Evolutionary conservation across 2,888 invertebrate genomes (phyloP).

Genomic region (Cheilosia vernalis): DNA sequence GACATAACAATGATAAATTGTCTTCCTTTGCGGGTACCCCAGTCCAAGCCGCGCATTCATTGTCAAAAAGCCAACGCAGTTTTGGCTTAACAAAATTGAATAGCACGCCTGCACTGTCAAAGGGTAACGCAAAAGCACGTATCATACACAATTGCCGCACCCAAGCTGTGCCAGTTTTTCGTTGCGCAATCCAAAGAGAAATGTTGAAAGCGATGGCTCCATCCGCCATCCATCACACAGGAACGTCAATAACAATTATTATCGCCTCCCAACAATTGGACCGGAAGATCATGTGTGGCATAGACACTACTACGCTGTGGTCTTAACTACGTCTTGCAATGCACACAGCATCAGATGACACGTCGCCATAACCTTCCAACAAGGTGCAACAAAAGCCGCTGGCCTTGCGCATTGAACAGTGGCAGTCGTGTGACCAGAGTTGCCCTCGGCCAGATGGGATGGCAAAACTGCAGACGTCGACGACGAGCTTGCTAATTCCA

Average conservation of each 20-base stretch:
- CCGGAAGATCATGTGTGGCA: background rate
- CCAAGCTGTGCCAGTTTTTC: slow-evolving; percentile 29
- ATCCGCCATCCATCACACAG: slow-evolving; percentile 1
- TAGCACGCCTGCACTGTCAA: slow-evolving; percentile 1
- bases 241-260: slow-evolving; percentile 52
- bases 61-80: background rate
- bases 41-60: slow-evolving; percentile 23
- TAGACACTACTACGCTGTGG: background rate
- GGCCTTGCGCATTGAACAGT: slow-evolving; percentile 39
- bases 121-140: slow-evolving; percentile 55
- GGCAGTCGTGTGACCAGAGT: background rate
- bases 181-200: slow-evolving; percentile 54
- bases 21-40: slow-evolving; percentile 9
- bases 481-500: background rate
- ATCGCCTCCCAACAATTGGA: slow-evolving; percentile 20
- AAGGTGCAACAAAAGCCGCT: slow-evolving; percentile 58
- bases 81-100: background rate
- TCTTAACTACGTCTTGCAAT: background rate
- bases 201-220: slow-evolving; percentile 15
- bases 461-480: background rate
- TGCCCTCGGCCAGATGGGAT: slow-evolving; percentile 18
- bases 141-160: slow-evolving; percentile 40
- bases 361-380: slow-evolving; percentile 58
- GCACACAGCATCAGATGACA: slow-evolving; percentile 46
- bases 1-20: slow-evolving; percentile 37